Conservation (phyloP, 2,888 invertebrate genomes). For the Epirrhoe tristata region DNA sequence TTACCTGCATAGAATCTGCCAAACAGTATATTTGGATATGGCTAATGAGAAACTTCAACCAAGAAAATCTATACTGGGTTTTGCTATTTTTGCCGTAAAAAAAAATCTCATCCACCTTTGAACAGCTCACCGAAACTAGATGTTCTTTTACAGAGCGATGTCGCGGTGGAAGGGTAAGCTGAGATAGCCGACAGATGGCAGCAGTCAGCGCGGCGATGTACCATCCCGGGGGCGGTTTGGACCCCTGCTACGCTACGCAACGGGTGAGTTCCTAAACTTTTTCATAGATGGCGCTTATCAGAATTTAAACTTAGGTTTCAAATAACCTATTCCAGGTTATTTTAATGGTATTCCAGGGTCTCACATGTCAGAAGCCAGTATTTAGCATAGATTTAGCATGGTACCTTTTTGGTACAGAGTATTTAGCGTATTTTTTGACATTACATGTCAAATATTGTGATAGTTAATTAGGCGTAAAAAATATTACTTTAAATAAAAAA, state of each 20-base stretch:
- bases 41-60: not conserved
- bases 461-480: no score
- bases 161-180: constrained; percentile 85
- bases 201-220: constrained; percentile 90
- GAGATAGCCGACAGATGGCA: constrained; percentile 88
- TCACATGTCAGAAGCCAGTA: no score
- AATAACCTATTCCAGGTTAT: no score
- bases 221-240: constrained; percentile 87
- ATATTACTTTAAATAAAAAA: no score
- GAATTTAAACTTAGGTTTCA: not conserved
- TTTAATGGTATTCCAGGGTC: no score
- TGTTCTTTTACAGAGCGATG: constrained; percentile 82
- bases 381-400: no score
- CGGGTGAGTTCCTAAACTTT: constrained; percentile 73
- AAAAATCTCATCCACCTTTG: constrained; percentile 13
- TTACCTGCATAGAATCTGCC: no score
- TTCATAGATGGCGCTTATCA: constrained; percentile 65
- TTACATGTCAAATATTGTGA: no score
- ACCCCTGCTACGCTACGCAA: constrained; percentile 87
- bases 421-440: no score
- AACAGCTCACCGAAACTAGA: constrained; percentile 25
- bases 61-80: not conserved
- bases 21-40: no score
- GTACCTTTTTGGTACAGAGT: no score
- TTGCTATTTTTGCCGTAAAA: no score